Evolutionary conservation across 2,113 vertebrate species (phyloP), one percentile per base, ranked within the genome.

Genomic region (Vidua macroura): DNA sequence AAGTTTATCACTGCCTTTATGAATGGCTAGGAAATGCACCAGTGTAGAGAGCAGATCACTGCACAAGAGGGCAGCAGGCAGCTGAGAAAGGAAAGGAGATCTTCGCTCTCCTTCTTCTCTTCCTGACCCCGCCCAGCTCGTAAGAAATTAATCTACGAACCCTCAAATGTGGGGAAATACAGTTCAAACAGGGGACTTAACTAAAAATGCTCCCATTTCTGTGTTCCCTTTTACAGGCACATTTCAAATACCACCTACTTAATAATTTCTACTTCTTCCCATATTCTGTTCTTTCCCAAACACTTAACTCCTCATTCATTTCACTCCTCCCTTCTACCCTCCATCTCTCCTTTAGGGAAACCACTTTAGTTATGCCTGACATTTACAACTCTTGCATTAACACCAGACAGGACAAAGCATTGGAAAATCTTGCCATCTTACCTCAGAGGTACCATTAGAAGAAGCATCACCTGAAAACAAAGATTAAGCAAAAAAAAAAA

Each of bases 31-130:
- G 41, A 58, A 84, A 67, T 7, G 44, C 20, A 52, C 1, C 2
- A 1, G 19, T 58, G 92, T 30, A 60, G 46, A 56, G 31, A 93
- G 35, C 37, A 48, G 4, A 78, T 52, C 22, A 20, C 0, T 31
- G 72, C 97, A 96, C 95, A 35, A 94, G 97, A 82, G 93, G 96
- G 97, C 96, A 90, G 81, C 89, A 92, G 44, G 52, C 60, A 89
- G 22, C 69, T 27, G 83, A 87, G 62, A 94, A 88, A 74, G 8
- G 9, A 35, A 55, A 48, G 27, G 4, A 25, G 11, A 49, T 2
- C 20, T 28, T 11, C 30, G 4, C 8, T 30, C 41, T n/a, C 19
- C 27, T 27, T 23, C 24, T 18, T 2, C 15, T 70, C 39, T 53
- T 67, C 9, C 75, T 75, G 27, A 33, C 16, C 13, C 4, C 0